Evolutionary conservation across 2,113 vertebrate genomes (phyloP).

Genomic region (Sylvia atricapilla): DNA sequence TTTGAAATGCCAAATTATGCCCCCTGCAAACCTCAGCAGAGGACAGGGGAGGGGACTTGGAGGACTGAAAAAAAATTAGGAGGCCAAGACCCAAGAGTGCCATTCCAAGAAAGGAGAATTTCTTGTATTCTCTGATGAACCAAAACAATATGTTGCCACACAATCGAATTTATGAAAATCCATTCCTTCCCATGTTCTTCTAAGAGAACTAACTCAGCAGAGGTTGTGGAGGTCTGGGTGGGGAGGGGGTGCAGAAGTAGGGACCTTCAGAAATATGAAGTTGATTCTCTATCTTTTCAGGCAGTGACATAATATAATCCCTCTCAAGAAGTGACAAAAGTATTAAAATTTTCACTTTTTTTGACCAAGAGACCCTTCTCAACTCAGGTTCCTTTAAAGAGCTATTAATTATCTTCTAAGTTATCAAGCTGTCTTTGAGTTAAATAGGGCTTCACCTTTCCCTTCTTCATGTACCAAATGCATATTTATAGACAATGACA

Average conservation of each 20-base stretch:
- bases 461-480: background rate
- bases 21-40: background rate
- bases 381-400: background rate
- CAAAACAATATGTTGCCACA: background rate
- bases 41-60: background rate
- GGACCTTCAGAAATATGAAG: background rate
- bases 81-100: background rate
- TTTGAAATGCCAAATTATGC: background rate
- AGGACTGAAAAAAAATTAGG: background rate
- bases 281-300: background rate
- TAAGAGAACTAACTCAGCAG: background rate
- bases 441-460: background rate
- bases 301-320: background rate
- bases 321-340: background rate
- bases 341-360: background rate
- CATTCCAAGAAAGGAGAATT: background rate
- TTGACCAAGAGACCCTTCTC: background rate
- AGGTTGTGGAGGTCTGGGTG: background rate
- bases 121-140: background rate
- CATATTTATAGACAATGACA: background rate
- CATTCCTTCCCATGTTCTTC: background rate
- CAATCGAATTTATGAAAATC: background rate
- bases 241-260: background rate
- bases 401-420: background rate
- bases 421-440: background rate